phyloP scores from a whole-genome alignment of 1,140 invertebrate species.

The Scaptomyza montana region DNA sequence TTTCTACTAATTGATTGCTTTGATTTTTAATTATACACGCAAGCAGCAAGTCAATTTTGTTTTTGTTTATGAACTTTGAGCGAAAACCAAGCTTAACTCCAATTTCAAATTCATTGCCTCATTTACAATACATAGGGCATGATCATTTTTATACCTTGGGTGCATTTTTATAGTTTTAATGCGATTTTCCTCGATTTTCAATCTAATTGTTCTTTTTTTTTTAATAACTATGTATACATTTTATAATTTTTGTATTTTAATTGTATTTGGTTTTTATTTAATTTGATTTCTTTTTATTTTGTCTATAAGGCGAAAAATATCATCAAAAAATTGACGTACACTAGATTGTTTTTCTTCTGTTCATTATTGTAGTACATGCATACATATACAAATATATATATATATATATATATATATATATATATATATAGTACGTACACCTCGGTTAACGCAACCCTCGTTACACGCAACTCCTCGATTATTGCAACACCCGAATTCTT shows the following conservation, averaged over 20 bases:
- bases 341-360: conserved; percentile 74
- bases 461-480: too few species aligned
- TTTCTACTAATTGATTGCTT: conserved; percentile 69
- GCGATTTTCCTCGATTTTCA: conserved; percentile 17
- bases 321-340: conserved; percentile 82
- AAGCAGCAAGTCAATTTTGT: neutral
- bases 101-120: neutral
- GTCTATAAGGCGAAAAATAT: conserved; percentile 81
- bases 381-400: conserved; percentile 28
- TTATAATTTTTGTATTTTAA: conserved; percentile 18
- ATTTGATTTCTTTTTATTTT: conserved; percentile 43
- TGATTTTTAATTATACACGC: conserved; percentile 16
- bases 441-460: too few species aligned
- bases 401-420: conserved; percentile 25
- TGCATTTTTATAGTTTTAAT: conserved; percentile 19
- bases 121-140: too few species aligned
- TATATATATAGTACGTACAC: too few species aligned
- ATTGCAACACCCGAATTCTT: too few species aligned
- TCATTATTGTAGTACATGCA: conserved; percentile 48
- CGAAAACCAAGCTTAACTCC: conserved; percentile 7
- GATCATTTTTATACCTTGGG: neutral
- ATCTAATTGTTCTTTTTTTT: conserved; percentile 12
- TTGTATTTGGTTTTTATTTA: conserved; percentile 30
- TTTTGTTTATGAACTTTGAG: conserved; percentile 3
- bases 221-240: conserved; percentile 25